Evolutionary conservation across 2,113 vertebrate species (phyloP), one percentile per base, ranked within the genome.

Genomic region (Rana temporaria): DNA sequence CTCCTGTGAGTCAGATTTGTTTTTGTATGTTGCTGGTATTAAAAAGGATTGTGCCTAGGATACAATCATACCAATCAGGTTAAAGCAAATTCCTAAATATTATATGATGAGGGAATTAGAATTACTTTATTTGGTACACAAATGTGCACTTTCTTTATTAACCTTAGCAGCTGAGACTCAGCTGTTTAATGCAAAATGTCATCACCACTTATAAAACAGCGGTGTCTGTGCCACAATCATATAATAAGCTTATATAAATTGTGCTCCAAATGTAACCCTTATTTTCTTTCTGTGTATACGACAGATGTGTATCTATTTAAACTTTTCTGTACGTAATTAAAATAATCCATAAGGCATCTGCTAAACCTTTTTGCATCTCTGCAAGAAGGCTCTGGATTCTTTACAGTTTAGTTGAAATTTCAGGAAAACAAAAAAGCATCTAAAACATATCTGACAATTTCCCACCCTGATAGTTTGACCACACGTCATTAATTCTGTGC

Each of bases 141-240:
- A 56, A 24, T 48, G 26, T 24, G 24, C 16, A 7, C 24, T 65
- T 81, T 73, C 19, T 73, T 65, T 63, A 81, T 81, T 81, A 81
- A 73, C 60, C 69, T 65, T 65, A 19, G 18, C 60, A 81, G 59
- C 79, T 65, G 68, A 16, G 69, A 60, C 59, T 81, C 60, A 64
- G 16, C 60, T 52, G 60, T 69, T 73, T 62, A 55, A 30, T 56
- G 26, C 7, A 64, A 71, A 72, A 55, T 56, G 6, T 15, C 34
- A 81, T 24, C 5, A 66, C 16, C 22, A 42, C 38, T 16, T 63
- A 4, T 17, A 71, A 16, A 26, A 52, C 20, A 24, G 3, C 26
- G 6, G 52, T 22, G 1, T 4, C 22, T 53, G 20, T 24, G 11
- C 16, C 20, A 53, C 6, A 71, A 71, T 71, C 7, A 71, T 16